Evolutionary conservation across 1,140 invertebrate species (phyloP).

Genomic region (Ostrea denselamellosa): DNA sequence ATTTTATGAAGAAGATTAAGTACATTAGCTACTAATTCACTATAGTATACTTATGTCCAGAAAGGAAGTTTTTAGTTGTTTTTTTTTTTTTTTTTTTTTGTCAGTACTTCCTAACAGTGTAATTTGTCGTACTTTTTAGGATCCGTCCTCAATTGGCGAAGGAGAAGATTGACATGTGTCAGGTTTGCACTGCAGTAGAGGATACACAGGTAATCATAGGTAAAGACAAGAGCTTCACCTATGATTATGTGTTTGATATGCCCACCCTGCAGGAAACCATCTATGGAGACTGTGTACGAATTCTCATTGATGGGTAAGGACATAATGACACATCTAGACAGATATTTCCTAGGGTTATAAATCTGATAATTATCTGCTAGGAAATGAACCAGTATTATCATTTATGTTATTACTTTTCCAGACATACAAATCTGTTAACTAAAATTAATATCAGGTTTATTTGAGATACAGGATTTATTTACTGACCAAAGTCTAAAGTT

Average conservation of each 20-base stretch:
- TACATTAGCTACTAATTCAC: too few relatives aligned
- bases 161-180: conserved; percentile 96
- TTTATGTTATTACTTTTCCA: neutral
- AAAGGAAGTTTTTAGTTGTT: too few relatives aligned
- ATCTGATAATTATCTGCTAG: neutral
- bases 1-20: too few relatives aligned
- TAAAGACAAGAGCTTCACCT: conserved; percentile 88
- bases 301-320: conserved; percentile 83
- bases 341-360: neutral
- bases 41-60: too few relatives aligned
- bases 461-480: neutral
- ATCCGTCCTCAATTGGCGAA: conserved; percentile 95
- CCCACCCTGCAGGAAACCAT: conserved; percentile 86
- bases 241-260: conserved; percentile 90
- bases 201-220: conserved; percentile 82
- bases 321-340: neutral
- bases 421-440: neutral
- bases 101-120: neutral
- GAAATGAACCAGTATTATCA: neutral
- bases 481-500: neutral
- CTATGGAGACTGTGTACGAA: conserved; percentile 87
- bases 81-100: neutral
- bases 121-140: conserved; percentile 81
- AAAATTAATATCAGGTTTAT: too few relatives aligned
- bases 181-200: conserved; percentile 92